Evolutionary conservation across 1,140 invertebrate species (phyloP), one percentile per base, ranked within the genome.

Genomic region (Agraylea sexmaculata): DNA sequence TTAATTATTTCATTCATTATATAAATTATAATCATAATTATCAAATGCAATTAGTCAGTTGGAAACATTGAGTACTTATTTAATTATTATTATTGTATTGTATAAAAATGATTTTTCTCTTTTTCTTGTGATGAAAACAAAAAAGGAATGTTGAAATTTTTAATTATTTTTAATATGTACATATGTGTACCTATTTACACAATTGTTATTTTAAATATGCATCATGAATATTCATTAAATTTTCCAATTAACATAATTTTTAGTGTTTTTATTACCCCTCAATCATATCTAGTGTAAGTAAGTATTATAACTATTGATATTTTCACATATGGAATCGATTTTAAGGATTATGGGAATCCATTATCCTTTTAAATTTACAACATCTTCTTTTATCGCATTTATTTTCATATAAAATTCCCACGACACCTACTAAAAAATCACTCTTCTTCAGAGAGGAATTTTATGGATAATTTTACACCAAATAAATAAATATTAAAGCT

Each of bases 211-310:
- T 49, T 46, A 31, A 45, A 45, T 41, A 38, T 46, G 47, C 47
- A 49, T 49, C 46, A 44, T 43, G n/a, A n/a, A n/a, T 42, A 49
- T 49, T 43, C 42, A 49, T 43, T 49, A 49, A 49, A 49, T 34
- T 43, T 46, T 49, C 46, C 43, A 43, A 49, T 49, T 49, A 39
- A 49, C n/a, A 49, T 46, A 49, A 35, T 45, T 48, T 42, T 40
- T 22, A 4, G 8, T 2, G 30, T 32, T 44, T 47, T 47, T 41
- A 41, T 42, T 46, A 28, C 30, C 8, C 3, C 27, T 31, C 11
- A 28, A 23, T 36, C 15, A 19, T 16, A n/a, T 25, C 6, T 25
- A 7, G 23, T 25, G 6, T 7, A 25, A 25, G 6, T 6, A 7
- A 7, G n/a, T 7, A 25, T 25, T 6, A n/a, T 25, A n/a, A 25